Percentiles rank a stretch among this genome's conserved stretches.
Conservation (phyloP, 2,888 invertebrate species). For the Caradrina clavipalpis region DNA sequence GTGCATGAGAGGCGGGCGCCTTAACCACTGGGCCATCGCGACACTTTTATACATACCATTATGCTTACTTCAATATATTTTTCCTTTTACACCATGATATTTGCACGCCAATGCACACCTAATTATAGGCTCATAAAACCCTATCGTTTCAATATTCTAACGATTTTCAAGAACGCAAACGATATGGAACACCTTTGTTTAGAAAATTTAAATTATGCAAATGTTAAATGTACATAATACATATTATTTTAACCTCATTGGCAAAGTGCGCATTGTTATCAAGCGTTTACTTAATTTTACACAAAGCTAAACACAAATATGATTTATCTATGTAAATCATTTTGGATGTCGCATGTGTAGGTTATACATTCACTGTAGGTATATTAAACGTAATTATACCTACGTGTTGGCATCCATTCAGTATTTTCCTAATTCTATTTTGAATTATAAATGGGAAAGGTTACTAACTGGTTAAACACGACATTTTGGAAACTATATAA, state of each 20-base stretch:
- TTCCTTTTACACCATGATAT: background rate
- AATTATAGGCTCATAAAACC: background rate
- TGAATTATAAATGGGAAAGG: too few relatives aligned
- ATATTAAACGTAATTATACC: background rate
- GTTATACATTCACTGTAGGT: too few relatives aligned
- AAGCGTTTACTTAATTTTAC: conserved; percentile 29
- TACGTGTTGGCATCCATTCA: too few relatives aligned
- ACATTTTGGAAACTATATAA: too few relatives aligned
- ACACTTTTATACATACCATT: too few relatives aligned
- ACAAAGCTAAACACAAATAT: conserved; percentile 18
- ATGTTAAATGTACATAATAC: conserved; percentile 15
- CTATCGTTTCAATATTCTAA: background rate
- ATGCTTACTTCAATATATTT: background rate
- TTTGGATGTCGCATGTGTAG: conserved; percentile 5
- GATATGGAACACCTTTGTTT: conserved; percentile 16
- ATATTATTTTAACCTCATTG: conserved; percentile 16
- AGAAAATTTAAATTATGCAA: conserved; percentile 29
- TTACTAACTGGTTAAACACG: too few relatives aligned
- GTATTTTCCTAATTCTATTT: too few relatives aligned
- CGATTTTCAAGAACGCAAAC: conserved; percentile 10
- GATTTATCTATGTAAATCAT: conserved; percentile 23
- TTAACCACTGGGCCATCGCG: too few relatives aligned
- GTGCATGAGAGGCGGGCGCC: too few relatives aligned
- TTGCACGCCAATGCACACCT: background rate
- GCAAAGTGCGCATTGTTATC: conserved; percentile 25